Percentiles rank a stretch among this genome's conserved stretches.
Conservation (phyloP, 2,113 vertebrate species). For the Mungos mungo region DNA sequence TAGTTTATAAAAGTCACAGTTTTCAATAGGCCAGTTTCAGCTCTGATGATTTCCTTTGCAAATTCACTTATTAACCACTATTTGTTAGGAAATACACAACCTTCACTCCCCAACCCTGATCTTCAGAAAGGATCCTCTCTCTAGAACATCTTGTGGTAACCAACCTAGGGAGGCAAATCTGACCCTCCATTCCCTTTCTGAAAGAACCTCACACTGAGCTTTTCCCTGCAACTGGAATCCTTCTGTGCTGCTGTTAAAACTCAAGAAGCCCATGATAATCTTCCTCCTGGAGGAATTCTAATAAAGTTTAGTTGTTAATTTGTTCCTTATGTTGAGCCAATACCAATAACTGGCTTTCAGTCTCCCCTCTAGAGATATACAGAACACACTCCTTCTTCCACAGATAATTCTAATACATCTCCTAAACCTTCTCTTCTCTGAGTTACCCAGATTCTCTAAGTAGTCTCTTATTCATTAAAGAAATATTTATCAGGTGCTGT, state of each 20-base stretch:
- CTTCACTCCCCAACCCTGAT: background rate
- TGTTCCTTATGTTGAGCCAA: background rate
- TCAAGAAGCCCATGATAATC: background rate
- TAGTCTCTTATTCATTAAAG: background rate
- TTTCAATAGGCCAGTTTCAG: background rate
- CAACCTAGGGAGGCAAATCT: background rate
- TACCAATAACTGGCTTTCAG: background rate
- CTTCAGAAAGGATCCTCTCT: background rate
- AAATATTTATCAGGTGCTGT: background rate
- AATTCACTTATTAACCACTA: background rate
- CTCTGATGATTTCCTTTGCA: conserved; percentile 29
- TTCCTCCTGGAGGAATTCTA: background rate
- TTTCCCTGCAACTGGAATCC: background rate
- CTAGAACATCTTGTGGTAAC: background rate
- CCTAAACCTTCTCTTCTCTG: background rate
- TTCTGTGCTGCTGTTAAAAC: background rate
- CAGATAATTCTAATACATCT: background rate
- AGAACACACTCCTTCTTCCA: background rate
- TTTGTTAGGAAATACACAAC: background rate
- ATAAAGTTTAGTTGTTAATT: background rate
- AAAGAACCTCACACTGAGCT: background rate
- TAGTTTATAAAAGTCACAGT: background rate
- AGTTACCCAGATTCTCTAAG: background rate
- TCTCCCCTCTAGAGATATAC: background rate
- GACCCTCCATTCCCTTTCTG: background rate